Percentiles rank a stretch among this genome's conserved stretches.
These are phyloP conservation scores for Spodoptera frugiperda DNA, from an alignment of 1,140 invertebrate genomes.

Conservation along the genomic window DNA sequence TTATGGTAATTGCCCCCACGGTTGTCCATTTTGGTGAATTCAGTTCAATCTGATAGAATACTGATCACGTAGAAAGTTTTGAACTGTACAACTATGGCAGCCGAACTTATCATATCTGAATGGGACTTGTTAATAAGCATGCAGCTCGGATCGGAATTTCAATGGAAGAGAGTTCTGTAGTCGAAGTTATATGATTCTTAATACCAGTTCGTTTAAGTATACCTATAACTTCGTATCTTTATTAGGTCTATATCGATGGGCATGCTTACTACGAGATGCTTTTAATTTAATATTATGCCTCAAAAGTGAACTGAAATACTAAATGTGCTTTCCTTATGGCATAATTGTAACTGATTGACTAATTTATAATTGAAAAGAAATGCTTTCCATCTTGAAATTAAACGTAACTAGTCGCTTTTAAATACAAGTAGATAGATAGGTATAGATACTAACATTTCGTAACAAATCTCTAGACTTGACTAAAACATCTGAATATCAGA, in stretches of 20 bases:
- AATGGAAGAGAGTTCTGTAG: neutral
- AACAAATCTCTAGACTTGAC: neutral
- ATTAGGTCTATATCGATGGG: no score
- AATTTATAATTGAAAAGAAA: no score
- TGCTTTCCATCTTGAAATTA: no score
- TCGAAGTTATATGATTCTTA: conserved; percentile 10
- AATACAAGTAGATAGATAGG: no score
- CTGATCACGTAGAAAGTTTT: conserved; percentile 47
- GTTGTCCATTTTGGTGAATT: conserved; percentile 60
- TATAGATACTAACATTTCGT: no score
- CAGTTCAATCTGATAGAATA: conserved; percentile 50
- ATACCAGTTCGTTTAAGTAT: neutral
- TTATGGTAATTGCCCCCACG: conserved; percentile 64
- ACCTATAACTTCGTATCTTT: no score
- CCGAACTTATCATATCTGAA: conserved; percentile 23
- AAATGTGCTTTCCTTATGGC: no score
- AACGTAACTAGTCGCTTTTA: no score
- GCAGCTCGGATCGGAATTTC: conserved; percentile 15
- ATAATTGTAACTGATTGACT: no score
- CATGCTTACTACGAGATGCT: no score
- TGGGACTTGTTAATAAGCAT: conserved; percentile 27
- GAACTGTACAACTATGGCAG: conserved; percentile 12
- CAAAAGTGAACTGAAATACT: no score
- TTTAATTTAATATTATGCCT: no score
- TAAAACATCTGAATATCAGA: conserved; percentile 6